These are phyloP conservation scores for Heterohyrax brucei DNA, from an alignment of 2,797 vertebrate species.

Conservation along the genomic window DNA sequence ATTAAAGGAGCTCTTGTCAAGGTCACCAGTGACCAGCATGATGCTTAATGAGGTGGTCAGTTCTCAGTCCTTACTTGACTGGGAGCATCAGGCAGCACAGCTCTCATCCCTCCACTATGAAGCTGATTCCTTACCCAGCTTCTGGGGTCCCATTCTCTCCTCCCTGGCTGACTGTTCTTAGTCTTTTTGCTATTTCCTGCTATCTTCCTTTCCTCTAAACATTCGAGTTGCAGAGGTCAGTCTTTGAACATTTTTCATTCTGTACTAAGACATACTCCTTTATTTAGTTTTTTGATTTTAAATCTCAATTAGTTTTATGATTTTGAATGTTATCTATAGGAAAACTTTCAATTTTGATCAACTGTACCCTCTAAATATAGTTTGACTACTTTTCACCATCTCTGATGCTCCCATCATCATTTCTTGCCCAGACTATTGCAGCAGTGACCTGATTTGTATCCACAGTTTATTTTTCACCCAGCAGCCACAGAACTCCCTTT, in stretches of 20 bases:
- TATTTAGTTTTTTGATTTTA: background rate
- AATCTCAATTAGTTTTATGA: background rate
- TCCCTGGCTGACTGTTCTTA: background rate
- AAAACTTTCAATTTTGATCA: background rate
- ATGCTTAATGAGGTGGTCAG: background rate
- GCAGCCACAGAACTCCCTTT: background rate
- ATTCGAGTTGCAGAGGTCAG: background rate
- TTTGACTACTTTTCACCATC: background rate
- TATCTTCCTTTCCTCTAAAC: background rate
- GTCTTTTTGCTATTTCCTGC: background rate
- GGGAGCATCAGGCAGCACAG: background rate
- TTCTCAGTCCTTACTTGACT: background rate
- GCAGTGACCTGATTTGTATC: background rate
- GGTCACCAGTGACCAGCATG: conserved; percentile 39
- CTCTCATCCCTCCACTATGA: background rate
- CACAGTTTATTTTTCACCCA: background rate
- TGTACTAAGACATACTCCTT: background rate
- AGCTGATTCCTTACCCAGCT: background rate
- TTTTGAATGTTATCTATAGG: background rate
- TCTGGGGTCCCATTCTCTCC: background rate
- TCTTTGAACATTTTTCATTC: background rate
- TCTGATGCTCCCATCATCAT: background rate
- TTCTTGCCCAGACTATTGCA: background rate
- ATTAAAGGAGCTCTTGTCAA: conserved; percentile 13
- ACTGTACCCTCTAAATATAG: conserved; percentile 1